Evolutionary conservation across 2,113 vertebrate species (phyloP).

Genomic region (Callorhinus ursinus): DNA sequence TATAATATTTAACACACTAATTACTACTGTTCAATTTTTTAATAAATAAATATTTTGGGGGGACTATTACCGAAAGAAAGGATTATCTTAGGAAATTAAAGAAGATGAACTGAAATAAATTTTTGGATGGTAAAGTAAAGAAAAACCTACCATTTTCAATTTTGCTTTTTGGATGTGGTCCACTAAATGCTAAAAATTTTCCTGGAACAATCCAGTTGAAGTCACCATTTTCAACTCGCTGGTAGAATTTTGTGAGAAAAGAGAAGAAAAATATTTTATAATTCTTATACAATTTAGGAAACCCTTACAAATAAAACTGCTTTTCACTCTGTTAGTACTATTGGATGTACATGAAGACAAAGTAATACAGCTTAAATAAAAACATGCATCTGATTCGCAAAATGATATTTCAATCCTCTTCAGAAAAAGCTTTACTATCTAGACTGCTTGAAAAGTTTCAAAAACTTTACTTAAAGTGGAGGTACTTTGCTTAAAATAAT

Average conservation of each 20-base stretch:
- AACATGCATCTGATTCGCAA: background rate
- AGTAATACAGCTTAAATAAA: slow-evolving; percentile 1
- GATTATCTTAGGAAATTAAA: slow-evolving; percentile 17
- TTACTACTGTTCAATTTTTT: background rate
- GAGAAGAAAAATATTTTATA: slow-evolving; percentile 71
- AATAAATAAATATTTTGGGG: slow-evolving; percentile 2
- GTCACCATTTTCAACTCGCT: slow-evolving; percentile 98
- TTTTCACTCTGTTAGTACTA: background rate
- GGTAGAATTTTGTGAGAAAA: slow-evolving; percentile 72
- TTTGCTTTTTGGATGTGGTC: slow-evolving; percentile 97
- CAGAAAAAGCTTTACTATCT: background rate
- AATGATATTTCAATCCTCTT: background rate
- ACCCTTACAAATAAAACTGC: background rate
- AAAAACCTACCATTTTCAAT: slow-evolving; percentile 94
- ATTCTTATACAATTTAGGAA: slow-evolving; percentile 24
- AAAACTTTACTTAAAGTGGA: background rate
- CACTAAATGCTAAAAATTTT: slow-evolving; percentile 97
- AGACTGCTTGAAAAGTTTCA: background rate
- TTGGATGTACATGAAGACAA: background rate
- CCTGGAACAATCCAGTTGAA: slow-evolving; percentile 98
- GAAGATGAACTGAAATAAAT: background rate
- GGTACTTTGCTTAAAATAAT: slow-evolving; percentile 15
- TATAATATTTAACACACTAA: background rate
- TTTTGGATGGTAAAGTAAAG: slow-evolving; percentile 45
- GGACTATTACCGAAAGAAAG: slow-evolving; percentile 29